Conservation (phyloP, 1,140 invertebrate species). For the Amyelois transitella region DNA sequence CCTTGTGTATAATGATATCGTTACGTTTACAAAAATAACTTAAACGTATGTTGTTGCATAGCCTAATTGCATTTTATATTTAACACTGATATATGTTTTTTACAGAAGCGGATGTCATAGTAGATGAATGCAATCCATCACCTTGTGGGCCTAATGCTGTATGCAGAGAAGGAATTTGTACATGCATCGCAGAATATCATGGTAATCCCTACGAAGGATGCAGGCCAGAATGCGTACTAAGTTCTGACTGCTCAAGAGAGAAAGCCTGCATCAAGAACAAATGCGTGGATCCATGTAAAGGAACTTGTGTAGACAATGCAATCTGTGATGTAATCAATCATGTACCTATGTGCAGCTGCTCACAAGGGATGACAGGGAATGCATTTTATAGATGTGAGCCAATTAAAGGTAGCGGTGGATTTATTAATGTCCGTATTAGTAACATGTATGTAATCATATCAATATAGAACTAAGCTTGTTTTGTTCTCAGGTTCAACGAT, state of each 20-base stretch:
- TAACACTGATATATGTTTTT: no score
- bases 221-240: conserved; percentile 81
- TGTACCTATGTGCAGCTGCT: conserved; percentile 81
- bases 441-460: background rate
- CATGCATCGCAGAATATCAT: conserved; percentile 79
- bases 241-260: conserved; percentile 79
- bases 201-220: conserved; percentile 82
- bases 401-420: conserved; percentile 48
- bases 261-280: conserved; percentile 81
- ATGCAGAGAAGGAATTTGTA: conserved; percentile 77
- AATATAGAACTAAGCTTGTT: background rate
- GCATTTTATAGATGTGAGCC: conserved; percentile 75
- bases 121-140: conserved; percentile 74
- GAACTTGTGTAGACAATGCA: conserved; percentile 80
- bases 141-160: conserved; percentile 80
- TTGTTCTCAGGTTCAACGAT: conserved; percentile 43
- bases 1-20: background rate
- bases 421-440: background rate
- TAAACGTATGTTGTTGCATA: no score
- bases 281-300: conserved; percentile 81
- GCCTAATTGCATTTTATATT: no score
- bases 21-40: background rate
- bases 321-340: conserved; percentile 82
- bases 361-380: conserved; percentile 77
- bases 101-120: conserved; percentile 26